Evolutionary conservation across 2,797 vertebrate species (phyloP), one percentile per base, ranked within the genome.

Genomic region (Serranus cabrilla): DNA sequence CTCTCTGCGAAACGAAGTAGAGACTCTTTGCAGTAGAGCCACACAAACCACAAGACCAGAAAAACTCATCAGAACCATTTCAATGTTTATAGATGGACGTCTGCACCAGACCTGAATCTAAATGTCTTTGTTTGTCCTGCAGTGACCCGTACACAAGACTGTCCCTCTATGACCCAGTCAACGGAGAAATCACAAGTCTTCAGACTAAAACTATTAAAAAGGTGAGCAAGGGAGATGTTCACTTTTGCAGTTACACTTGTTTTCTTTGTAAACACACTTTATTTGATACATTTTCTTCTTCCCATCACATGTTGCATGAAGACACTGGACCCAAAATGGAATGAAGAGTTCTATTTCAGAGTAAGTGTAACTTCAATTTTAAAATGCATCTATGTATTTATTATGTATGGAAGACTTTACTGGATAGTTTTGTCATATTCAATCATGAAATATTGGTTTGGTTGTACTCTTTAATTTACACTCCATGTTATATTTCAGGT

Each of bases 301-400:
- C 21, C 9, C 2, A 9, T 61, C 27, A 65, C 39, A 27, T 57
- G 50, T 78, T 68, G 62, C 65, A 2, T 58, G 46, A 76, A 94
- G 98, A 97, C 96, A 14, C 90, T 99, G 93, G 96, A 98, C 92
- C 98, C 98, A 57, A 98, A 97, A 80, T 99, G 98, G 98, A 97
- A 97, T 12, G 98, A 99, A 89, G 97, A 99, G 89, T 96, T 99
- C 84, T 94, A 96, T 65, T 97, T 99, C 87, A 94, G 95, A 93
- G 98, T 99, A 95, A 97, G 98, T 96, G 6, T 57, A 21, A 25
- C 8, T 21, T 47, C 46, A 40, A 40, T 39, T 9, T 60, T 20
- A 7, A 37, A 60, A 60, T 70, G 25, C 18, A 45, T 47, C 3
- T 7, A 9, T 73, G 61, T 34, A 21, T 23, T 16, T n/a, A 2